phyloP scores from a whole-genome alignment of 1,140 invertebrate species.

The Drosophila bocqueti region DNA sequence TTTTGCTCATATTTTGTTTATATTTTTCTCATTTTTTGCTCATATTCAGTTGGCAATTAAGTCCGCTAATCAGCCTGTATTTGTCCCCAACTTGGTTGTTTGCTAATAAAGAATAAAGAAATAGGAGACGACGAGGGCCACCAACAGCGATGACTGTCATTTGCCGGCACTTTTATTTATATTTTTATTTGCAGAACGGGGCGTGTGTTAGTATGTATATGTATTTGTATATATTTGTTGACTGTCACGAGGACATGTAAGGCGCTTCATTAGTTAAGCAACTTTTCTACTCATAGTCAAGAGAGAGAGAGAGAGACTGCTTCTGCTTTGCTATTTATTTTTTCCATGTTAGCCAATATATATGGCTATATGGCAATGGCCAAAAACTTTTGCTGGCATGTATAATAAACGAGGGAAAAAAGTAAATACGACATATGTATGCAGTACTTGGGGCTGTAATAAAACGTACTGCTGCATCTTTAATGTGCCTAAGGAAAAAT shows the following conservation, averaged over 20 bases:
- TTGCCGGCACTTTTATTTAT: constrained; percentile 18
- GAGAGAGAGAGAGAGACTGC: not conserved
- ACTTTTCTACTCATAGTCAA: constrained; percentile 20
- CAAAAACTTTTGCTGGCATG: constrained; percentile 40
- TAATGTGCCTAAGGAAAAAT: constrained; percentile 36
- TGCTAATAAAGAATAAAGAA: constrained; percentile 7
- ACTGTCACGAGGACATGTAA: constrained; percentile 30
- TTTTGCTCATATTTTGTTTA: not conserved
- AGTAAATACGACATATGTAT: constrained; percentile 31
- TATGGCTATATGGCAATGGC: constrained; percentile 1
- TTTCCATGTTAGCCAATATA: constrained; percentile 41
- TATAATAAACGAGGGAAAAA: constrained; percentile 29
- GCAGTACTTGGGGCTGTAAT: constrained; percentile 19
- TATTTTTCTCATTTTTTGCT: not conserved
- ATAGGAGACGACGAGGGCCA: not conserved
- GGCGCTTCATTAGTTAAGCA: constrained; percentile 49
- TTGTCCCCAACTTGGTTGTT: constrained; percentile 1
- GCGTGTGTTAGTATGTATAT: not conserved
- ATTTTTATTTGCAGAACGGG: constrained; percentile 33
- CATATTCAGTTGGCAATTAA: constrained; percentile 1
- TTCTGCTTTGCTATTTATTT: constrained; percentile 16
- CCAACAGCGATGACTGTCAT: constrained; percentile 16
- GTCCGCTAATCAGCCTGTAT: constrained; percentile 14
- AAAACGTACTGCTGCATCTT: constrained; percentile 44
- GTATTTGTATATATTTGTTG: constrained; percentile 6